A percentile compares a stretch with the other conserved stretches of the same genome.
Conservation (phyloP, 2,113 vertebrate species). For the Mola mola region DNA sequence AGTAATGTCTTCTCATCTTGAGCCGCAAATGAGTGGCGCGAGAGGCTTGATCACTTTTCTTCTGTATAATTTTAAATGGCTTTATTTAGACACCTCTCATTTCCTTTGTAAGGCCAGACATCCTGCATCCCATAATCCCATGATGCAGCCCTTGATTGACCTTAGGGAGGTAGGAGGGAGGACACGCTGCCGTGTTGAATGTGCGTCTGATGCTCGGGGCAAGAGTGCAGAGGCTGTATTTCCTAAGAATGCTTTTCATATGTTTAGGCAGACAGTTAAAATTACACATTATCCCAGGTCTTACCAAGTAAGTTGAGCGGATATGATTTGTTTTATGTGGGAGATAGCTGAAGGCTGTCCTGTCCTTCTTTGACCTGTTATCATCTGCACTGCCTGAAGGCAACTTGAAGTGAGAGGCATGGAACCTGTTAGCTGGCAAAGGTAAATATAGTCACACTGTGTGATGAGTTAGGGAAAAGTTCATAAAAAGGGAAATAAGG, state of each 20-base stretch:
- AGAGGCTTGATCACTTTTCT: constrained; percentile 34
- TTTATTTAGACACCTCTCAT: constrained; percentile 83
- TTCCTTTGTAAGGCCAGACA: constrained; percentile 77
- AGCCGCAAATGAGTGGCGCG: constrained; percentile 24
- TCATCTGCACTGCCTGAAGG: constrained; percentile 42
- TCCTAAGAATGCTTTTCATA: constrained; percentile 57
- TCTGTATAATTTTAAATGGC: constrained; percentile 75
- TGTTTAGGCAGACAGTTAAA: constrained; percentile 73
- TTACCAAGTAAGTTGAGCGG: constrained; percentile 65
- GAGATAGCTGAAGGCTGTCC: constrained; percentile 59
- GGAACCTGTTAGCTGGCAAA: constrained; percentile 53
- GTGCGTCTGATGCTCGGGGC: constrained; percentile 23
- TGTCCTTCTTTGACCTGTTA: constrained; percentile 65
- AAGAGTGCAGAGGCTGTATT: constrained; percentile 21
- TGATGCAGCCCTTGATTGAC: constrained; percentile 61
- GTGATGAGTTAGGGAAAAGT: constrained; percentile 52
- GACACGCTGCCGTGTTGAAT: constrained; percentile 32
- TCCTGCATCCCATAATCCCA: constrained; percentile 74
- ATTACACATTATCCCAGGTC: constrained; percentile 73
- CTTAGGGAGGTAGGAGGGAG: too few species aligned
- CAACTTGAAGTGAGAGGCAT: constrained; percentile 45
- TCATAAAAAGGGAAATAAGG: constrained; percentile 51
- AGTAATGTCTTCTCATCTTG: constrained; percentile 23
- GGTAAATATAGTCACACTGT: constrained; percentile 37
- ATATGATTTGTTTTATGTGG: constrained; percentile 73